Conservation (phyloP, 2,888 invertebrate species). For the Epistrophe grossulariae region DNA sequence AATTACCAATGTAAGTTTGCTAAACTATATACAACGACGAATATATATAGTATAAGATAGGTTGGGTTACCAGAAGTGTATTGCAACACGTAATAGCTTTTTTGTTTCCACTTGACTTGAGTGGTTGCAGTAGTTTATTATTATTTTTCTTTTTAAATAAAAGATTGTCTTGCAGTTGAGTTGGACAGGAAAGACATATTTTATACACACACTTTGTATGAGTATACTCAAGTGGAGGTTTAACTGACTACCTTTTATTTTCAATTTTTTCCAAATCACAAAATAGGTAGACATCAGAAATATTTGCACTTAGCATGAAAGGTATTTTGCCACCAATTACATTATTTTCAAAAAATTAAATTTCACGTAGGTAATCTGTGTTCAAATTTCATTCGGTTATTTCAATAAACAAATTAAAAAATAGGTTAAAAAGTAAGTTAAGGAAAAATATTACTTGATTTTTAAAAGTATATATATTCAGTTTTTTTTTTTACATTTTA, state of each 20-base stretch:
- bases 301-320: too few relatives aligned
- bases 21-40: not conserved
- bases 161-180: not conserved
- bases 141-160: not conserved
- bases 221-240: not conserved
- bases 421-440: too few relatives aligned
- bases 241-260: not conserved
- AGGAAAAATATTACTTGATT: too few relatives aligned
- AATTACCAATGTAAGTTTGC: conserved; percentile 26
- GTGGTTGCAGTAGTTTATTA: conserved; percentile 23
- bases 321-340: too few relatives aligned
- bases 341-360: too few relatives aligned
- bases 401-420: too few relatives aligned
- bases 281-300: too few relatives aligned
- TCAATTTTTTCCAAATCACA: not conserved
- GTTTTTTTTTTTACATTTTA: too few relatives aligned
- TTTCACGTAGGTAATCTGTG: too few relatives aligned
- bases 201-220: not conserved
- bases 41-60: not conserved
- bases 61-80: not conserved
- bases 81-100: conserved; percentile 37
- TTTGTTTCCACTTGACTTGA: conserved; percentile 41
- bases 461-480: too few relatives aligned
- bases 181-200: not conserved
- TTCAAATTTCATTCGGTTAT: too few relatives aligned